phyloP scores from a whole-genome alignment of 2,888 invertebrate species.

The Drosophila rubida region DNA sequence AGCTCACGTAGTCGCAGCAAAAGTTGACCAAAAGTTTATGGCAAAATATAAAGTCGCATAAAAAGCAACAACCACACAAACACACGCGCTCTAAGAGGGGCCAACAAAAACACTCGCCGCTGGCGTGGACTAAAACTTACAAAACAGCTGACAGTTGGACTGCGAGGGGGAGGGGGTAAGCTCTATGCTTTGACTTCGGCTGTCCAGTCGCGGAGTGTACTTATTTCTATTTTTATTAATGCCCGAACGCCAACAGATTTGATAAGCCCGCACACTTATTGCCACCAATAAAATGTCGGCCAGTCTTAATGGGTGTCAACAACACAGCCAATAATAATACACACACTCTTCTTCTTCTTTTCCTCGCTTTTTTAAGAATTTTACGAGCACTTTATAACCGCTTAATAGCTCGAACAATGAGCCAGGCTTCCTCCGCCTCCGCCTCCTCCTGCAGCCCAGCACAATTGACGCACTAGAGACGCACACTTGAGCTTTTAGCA shows the following conservation, averaged over 20 bases:
- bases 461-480: constrained; percentile 66
- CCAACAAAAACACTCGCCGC: constrained; percentile 33
- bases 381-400: constrained; percentile 76
- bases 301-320: constrained; percentile 77
- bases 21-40: constrained; percentile 71
- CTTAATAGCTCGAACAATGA: constrained; percentile 77
- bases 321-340: constrained; percentile 65
- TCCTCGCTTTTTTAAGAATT: constrained; percentile 54
- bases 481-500: constrained; percentile 53
- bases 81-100: not conserved
- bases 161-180: not conserved
- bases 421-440: constrained; percentile 9
- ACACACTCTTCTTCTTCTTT: constrained; percentile 26
- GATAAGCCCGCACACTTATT: constrained; percentile 73
- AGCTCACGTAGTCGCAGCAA: constrained; percentile 39
- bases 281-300: constrained; percentile 71
- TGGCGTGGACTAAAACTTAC: constrained; percentile 45
- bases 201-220: not conserved
- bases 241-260: constrained; percentile 63
- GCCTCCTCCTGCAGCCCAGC: no score
- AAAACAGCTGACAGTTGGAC: constrained; percentile 57
- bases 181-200: not conserved
- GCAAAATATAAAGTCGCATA: constrained; percentile 58
- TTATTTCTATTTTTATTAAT: constrained; percentile 63
- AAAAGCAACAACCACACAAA: constrained; percentile 37